Conservation (phyloP, 2,888 invertebrate species). For the Meta bourneti region DNA sequence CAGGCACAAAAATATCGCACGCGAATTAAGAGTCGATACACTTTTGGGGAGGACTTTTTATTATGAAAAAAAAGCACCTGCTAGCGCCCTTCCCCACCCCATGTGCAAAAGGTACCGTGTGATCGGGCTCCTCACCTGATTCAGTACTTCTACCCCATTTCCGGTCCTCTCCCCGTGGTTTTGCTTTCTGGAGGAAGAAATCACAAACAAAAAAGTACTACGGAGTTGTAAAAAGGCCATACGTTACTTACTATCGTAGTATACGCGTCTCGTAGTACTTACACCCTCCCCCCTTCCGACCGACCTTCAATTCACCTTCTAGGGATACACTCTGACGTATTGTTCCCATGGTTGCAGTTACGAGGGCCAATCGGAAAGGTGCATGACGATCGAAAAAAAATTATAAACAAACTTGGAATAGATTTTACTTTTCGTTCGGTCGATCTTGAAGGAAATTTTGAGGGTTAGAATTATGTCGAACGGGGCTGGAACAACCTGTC, state of each 20-base stretch:
- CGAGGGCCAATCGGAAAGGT: not conserved
- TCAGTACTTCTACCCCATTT: conserved; percentile 48
- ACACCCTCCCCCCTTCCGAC: not conserved
- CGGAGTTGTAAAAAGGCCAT: conserved; percentile 2
- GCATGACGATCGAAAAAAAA: not conserved
- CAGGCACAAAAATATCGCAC: too few relatives aligned
- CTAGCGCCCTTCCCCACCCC: not conserved
- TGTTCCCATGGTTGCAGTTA: conserved; percentile 46
- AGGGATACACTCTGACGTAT: conserved; percentile 13
- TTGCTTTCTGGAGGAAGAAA: conserved; percentile 24
- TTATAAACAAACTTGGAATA: not conserved
- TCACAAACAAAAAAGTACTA: conserved; percentile 32
- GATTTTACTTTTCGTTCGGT: too few relatives aligned
- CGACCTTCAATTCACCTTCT: conserved; percentile 59
- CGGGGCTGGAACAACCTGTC: too few relatives aligned
- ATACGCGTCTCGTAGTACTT: conserved; percentile 9
- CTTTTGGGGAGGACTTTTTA: not conserved
- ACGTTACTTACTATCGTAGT: conserved; percentile 24
- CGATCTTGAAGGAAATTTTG: too few relatives aligned
- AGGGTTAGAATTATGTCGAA: too few relatives aligned
- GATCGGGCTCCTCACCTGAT: conserved; percentile 46
- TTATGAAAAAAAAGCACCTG: not conserved
- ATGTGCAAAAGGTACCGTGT: not conserved
- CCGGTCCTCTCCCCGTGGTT: conserved; percentile 29
- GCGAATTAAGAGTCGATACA: not conserved